Evolutionary conservation across 2,888 invertebrate genomes (phyloP), one percentile per base, ranked within the genome.

Genomic region (Agriopis marginaria): DNA sequence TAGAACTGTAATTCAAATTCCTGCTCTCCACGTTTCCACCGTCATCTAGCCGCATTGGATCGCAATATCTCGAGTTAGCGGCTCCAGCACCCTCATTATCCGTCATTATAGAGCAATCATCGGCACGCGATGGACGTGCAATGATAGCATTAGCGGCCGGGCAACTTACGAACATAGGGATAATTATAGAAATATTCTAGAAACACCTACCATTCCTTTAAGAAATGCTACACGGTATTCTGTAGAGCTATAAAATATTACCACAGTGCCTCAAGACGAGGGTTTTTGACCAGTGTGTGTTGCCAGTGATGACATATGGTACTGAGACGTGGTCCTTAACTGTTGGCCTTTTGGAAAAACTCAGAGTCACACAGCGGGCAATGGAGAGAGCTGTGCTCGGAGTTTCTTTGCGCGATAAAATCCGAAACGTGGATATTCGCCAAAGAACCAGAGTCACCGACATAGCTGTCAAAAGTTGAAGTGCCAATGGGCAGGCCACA

Each of bases 101-200:
- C 3, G 47, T 70, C 58, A 70, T 70, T 70, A 70, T 14, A 32
- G 64, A 17, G 70, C 68, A 70, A 74, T 75, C 74, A 74, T 65
- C 50, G 58, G 59, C 75, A 74, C 75, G 75, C 72, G 71, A 74
- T 64, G 54, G 60, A 72, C 66, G 65, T 58, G 65, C 63, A 54
- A 60, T 54, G 64, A 61, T 60, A 54, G 66, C 55, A 56, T 42
- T 44, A 53, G 32, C 9, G 8, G 32, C 32, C 9, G 51, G 51
- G 44, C 12, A 44, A 0, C 1, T 6, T 23, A 14, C 9, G 17
- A 11, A 56, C 45, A 47, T 58, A 58, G 7, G 58, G 12, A 32
- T 58, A 12, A 58, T 58, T 56, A 56, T 44, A 42, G 55, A 39
- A 17, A 17, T 47, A 58, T 58, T 17, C 11, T n/a, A 12, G 45